Evolutionary conservation across 2,113 vertebrate genomes (phyloP).

Genomic region (Misgurnus anguillicaudatus): DNA sequence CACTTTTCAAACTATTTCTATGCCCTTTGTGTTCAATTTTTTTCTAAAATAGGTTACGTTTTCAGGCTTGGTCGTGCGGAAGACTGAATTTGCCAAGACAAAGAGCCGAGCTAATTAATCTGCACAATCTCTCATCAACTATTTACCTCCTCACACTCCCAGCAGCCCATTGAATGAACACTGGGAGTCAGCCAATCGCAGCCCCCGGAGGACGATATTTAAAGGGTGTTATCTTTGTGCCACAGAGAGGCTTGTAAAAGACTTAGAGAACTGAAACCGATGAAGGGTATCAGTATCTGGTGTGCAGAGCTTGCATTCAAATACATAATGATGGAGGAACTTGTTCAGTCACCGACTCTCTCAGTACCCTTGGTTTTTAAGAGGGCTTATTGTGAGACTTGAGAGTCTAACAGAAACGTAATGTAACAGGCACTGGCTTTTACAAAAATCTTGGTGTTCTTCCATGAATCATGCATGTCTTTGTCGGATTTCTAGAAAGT

Average conservation of each 20-base stretch:
- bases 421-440: background rate
- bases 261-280: conserved; percentile 50
- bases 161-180: conserved; percentile 37
- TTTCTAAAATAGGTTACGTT: conserved; percentile 22
- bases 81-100: conserved; percentile 50
- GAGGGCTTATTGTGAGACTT: background rate
- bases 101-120: conserved; percentile 49
- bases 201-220: conserved; percentile 35
- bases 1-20: background rate
- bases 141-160: conserved; percentile 32
- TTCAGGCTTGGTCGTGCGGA: conserved; percentile 37
- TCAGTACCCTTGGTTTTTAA: conserved; percentile 3
- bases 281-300: conserved; percentile 47
- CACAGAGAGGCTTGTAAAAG: conserved; percentile 45
- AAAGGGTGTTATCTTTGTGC: conserved; percentile 42
- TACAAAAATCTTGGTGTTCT: background rate
- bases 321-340: conserved; percentile 19
- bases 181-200: conserved; percentile 32
- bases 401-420: background rate
- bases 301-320: conserved; percentile 26
- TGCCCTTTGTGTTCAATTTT: background rate
- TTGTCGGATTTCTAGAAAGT: background rate
- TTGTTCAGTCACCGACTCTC: conserved; percentile 2
- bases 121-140: conserved; percentile 42
- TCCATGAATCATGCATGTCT: background rate